Base-by-base conservation (phyloP, 2,888 invertebrate genomes). In the Caenorhabditis macrosperma region DNA sequence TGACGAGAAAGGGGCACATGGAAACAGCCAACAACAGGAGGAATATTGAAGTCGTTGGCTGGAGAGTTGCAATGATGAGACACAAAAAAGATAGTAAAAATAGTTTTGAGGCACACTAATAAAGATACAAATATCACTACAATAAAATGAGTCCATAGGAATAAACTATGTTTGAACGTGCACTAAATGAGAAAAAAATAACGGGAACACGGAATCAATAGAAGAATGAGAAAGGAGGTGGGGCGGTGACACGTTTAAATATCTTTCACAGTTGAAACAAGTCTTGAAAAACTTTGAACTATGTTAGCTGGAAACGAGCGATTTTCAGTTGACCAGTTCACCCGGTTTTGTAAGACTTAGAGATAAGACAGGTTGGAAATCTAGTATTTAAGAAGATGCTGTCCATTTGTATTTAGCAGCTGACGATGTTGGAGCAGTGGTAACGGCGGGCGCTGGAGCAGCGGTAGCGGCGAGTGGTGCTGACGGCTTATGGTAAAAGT, bases 401-500 rank as follows among this genome's bases (percentile, higher is more conserved):
- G 57, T 81, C 85, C 85, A 85, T 63, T 84, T 84, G 76, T 81
- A 83, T 41, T 81, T 82, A 64, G 66, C 75, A 12, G 64, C 22
- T n/a, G n/a, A n/a, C n/a, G n/a, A n/a, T n/a, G n/a, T n/a, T n/a
- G n/a, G n/a, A 26, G 22, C 67, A 0, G 33, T n/a, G 0, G 57
- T 5, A 1, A 24, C 30, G 15, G 28, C 74, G 9, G 41, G 6
- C 6, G 30, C 4, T 1, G 28, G n/a, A 15, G 48, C 30, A 24
- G 61, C 33, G 12, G 69, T 57, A 4, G 63, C 33, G 15, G 72
- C 26, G 7, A 41, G 9, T 10, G 66, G 35, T n/a, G 50, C 46
- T 0, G 71, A 22, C 4, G 83, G 83, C 12, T 85, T 82, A 52
- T 86, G 86, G 63, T 82, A 85, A 66, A 85, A 86, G 68, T 80